Conservation (phyloP, 2,888 invertebrate genomes). For the Liopterus haemorrhoidalis region DNA sequence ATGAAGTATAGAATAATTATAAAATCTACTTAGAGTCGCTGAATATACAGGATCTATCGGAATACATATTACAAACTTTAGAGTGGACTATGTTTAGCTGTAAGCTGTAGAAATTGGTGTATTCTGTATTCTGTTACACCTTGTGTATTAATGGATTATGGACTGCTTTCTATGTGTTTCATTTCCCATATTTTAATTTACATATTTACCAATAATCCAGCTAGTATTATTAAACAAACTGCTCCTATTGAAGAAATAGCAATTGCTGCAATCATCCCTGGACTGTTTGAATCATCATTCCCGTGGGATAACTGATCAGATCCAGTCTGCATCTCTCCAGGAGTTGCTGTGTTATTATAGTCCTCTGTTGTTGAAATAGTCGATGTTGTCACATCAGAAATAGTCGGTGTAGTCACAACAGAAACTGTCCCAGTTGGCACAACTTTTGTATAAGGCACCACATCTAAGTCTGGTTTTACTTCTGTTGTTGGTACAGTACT, state of each 20-base stretch:
- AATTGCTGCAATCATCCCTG: constrained; percentile 73
- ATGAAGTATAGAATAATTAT: not conserved
- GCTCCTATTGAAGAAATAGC: constrained; percentile 76
- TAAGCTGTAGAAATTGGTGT: too few species aligned
- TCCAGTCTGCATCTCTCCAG: constrained; percentile 43
- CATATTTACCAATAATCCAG: constrained; percentile 64
- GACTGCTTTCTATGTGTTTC: too few species aligned
- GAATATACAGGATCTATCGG: too few species aligned
- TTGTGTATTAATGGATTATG: too few species aligned
- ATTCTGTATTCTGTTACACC: too few species aligned
- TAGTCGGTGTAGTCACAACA: constrained; percentile 26
- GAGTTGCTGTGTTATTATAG: constrained; percentile 42
- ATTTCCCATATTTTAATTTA: constrained; percentile 26
- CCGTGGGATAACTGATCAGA: constrained; percentile 34
- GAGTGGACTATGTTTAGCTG: too few species aligned
- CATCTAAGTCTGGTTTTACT: constrained; percentile 8
- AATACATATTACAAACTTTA: too few species aligned
- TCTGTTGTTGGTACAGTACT: constrained; percentile 14
- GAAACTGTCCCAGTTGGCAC: constrained; percentile 21
- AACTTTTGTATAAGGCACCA: constrained; percentile 21
- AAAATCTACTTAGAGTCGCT: too few species aligned
- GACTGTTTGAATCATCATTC: constrained; percentile 47
- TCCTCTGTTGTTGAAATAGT: constrained; percentile 41
- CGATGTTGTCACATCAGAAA: constrained; percentile 15
- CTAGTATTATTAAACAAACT: constrained; percentile 68